Conservation (phyloP, 1,140 invertebrate species). For the Lasioglossum baleicum region DNA sequence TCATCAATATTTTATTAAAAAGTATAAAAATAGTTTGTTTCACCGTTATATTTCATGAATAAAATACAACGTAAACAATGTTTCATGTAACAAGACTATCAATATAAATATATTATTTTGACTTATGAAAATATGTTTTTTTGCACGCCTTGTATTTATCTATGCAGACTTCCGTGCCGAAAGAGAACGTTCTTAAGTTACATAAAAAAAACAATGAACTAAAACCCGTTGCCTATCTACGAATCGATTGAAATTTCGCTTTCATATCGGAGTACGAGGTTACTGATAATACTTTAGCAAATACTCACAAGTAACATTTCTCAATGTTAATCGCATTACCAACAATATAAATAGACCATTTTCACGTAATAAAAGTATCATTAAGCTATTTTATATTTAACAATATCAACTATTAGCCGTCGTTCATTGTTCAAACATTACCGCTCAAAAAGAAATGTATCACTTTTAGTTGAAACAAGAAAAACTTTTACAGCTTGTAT, state of each 20-base stretch:
- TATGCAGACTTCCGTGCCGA: not conserved
- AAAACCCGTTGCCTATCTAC: not conserved
- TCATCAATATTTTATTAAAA: too few relatives aligned
- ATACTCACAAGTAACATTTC: not conserved
- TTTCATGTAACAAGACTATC: constrained; percentile 7
- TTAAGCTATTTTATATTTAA: not conserved
- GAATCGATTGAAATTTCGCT: not conserved
- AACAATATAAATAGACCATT: not conserved
- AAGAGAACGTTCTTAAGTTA: not conserved
- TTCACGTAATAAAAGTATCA: not conserved
- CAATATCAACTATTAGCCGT: not conserved
- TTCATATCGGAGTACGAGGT: too few relatives aligned
- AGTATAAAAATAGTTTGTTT: not conserved
- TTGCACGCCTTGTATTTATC: not conserved
- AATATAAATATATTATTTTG: constrained; percentile 35
- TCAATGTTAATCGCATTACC: not conserved
- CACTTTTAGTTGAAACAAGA: too few relatives aligned
- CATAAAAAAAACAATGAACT: not conserved
- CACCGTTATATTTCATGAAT: constrained; percentile 1
- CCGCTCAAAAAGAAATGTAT: too few relatives aligned
- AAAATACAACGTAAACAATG: not conserved
- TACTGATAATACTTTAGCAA: not conserved
- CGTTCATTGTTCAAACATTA: not conserved
- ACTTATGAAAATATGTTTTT: constrained; percentile 22
- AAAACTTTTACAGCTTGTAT: too few relatives aligned